Conservation (phyloP, 2,113 vertebrate species). For the Macaca nemestrina region DNA sequence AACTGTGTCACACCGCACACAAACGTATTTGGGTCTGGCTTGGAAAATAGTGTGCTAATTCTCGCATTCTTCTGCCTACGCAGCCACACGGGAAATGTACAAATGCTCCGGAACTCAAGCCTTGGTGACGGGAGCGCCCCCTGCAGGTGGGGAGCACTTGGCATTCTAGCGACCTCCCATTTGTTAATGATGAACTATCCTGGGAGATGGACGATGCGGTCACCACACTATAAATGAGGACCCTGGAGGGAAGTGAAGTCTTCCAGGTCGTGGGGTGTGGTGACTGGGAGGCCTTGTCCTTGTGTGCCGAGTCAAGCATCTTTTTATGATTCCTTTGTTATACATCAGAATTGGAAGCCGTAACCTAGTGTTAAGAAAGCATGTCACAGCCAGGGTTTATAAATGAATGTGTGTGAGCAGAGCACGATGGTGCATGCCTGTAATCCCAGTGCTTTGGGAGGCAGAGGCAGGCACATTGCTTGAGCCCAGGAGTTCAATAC, state of each 20-base stretch:
- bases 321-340: not conserved
- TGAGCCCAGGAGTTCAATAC: too few relatives aligned
- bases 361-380: not conserved
- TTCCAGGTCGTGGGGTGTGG: rapidly evolving
- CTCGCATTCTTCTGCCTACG: not conserved
- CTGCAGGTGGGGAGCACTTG: rapidly evolving
- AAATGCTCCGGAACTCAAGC: not conserved
- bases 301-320: rapidly evolving
- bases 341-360: rapidly evolving
- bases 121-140: rapidly evolving
- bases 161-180: not conserved
- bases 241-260: not conserved
- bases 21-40: too few relatives aligned
- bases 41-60: not conserved
- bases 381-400: not conserved
- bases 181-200: not conserved
- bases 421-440: too few relatives aligned
- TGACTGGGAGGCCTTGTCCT: not conserved
- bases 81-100: not conserved
- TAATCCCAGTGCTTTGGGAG: too few relatives aligned
- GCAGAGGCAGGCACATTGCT: too few relatives aligned
- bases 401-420: too few relatives aligned
- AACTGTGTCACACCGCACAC: rapidly evolving
- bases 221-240: not conserved
- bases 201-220: rapidly evolving